Conservation (phyloP, 2,797 vertebrate species). For the Sternarchorhynchus goeldii region DNA sequence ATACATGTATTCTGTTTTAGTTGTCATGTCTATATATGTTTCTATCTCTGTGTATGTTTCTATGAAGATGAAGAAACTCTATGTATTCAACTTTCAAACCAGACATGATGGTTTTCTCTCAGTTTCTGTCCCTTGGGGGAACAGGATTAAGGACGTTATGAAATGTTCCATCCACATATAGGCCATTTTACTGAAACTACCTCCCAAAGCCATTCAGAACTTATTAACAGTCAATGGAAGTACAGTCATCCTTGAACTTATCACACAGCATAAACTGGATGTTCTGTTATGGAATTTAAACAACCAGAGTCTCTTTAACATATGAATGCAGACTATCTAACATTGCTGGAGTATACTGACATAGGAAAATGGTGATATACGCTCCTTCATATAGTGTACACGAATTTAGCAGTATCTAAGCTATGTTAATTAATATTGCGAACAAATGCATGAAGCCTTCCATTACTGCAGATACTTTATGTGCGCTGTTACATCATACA, state of each 20-base stretch:
- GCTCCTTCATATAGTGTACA: too few relatives aligned
- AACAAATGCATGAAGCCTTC: too few relatives aligned
- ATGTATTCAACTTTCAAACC: not conserved
- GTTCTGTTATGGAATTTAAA: conserved; percentile 50
- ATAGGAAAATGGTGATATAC: not conserved
- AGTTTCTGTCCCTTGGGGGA: not conserved
- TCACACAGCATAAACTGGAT: conserved; percentile 47
- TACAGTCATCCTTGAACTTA: conserved; percentile 48
- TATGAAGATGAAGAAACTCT: too few relatives aligned
- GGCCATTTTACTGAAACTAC: not conserved
- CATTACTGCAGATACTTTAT: too few relatives aligned
- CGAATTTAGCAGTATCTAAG: too few relatives aligned
- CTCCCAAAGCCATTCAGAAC: conserved; percentile 23
- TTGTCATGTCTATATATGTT: not conserved
- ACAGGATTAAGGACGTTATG: not conserved
- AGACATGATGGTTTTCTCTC: not conserved
- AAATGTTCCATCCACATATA: conserved; percentile 7
- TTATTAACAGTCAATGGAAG: conserved; percentile 50
- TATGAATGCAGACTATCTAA: conserved; percentile 43
- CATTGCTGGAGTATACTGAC: conserved; percentile 30
- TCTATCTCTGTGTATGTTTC: too few relatives aligned
- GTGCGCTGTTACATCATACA: too few relatives aligned
- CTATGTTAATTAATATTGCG: too few relatives aligned
- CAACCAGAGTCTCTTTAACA: conserved; percentile 40
- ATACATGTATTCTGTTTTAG: not conserved